Base-by-base conservation (phyloP, 2,888 invertebrate species). In the Ochropleura plecta region DNA sequence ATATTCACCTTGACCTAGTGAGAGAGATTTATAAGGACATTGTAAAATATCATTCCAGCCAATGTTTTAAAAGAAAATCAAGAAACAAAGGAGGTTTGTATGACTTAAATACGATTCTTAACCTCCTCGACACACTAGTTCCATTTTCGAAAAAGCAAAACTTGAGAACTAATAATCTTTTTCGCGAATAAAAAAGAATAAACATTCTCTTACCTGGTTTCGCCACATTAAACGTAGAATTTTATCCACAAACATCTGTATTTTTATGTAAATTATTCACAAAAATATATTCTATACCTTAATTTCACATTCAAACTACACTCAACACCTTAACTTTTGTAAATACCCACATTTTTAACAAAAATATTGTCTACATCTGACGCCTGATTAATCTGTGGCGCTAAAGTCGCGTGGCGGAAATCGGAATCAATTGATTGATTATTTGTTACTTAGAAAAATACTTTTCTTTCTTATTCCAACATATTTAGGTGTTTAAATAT, bases 381-480 rank as follows among this genome's bases (percentile, higher is more conserved):
- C 57, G 48, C 67, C 63, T 66, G 60, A 74, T 62, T 63, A 72
- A 62, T 70, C 53, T 30, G n/a, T 70, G 66, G 89, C 89, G 91
- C 88, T 89, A 46, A 18, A 44, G 63, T 79, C 78, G 83, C 30
- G 80, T 72, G 90, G 87, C 46, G 0, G 44, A 53, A 77, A 20
- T 57, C 0, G 0, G 87, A 85, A 90, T 86, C 85, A 87, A 68
- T 70, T 69, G 65, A 87, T 85, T 86, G 87, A 86, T 86, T 87
- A 75, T 82, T 79, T 82, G 51, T 71, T 67, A 62, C 0, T 0
- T 9, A 65, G 10, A 48, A 67, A 55, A 72, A 46, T 18, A 10
- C 42, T 0, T 59, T 40, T 1, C 10, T 42, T 77, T 62, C 3
- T 68, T 16, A 46, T 0, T 18, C 0, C 0, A 3, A 46, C n/a